Evolutionary conservation across 2,888 invertebrate species (phyloP), one percentile per base, ranked within the genome.

Genomic region (Drosophila atripex): DNA sequence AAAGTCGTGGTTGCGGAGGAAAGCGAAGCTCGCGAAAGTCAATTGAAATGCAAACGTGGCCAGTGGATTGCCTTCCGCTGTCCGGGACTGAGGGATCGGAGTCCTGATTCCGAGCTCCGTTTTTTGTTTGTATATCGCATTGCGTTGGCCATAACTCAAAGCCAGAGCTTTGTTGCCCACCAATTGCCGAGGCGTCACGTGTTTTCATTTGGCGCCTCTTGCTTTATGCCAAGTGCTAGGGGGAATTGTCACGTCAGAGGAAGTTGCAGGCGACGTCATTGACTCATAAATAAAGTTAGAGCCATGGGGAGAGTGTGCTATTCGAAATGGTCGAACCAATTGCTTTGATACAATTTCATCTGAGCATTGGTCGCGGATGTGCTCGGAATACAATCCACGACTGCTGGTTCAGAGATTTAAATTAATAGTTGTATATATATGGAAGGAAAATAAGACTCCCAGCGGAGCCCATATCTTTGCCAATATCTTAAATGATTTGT

Each of bases 41-140:
- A 83, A 83, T 83, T 83, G 88, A 83, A 83, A 87, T 87, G 77
- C 76, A 83, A 85, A 86, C 77, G 80, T 85, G 75, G 76, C 74
- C 74, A 71, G 65, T 58, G 85, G 52, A 38, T 54, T 61, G 51
- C 46, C 50, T 43, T 45, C 54, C 52, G 35, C 38, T 54, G 52
- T 18, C 39, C 73, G 46, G 21, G 70, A 32, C 32, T 45, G 39
- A 23, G 23, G 16, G 12, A 23, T 43, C 35, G n/a, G 18, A 50
- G 47, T 21, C 45, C 54, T 51, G 51, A 49, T 23, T 14, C 21
- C 25, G 21, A 12, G 35, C 45, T 25, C 14, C 52, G 30, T 49
- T 50, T 21, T 60, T 52, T 66, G 69, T 68, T 84, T 87, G 78
- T 71, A 75, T 61, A 66, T 71, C 73, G 63, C 50, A 64, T 45